These are phyloP conservation scores for Loris lydekkerianus DNA, from an alignment of 2,797 vertebrate species.

Conservation along the genomic window DNA sequence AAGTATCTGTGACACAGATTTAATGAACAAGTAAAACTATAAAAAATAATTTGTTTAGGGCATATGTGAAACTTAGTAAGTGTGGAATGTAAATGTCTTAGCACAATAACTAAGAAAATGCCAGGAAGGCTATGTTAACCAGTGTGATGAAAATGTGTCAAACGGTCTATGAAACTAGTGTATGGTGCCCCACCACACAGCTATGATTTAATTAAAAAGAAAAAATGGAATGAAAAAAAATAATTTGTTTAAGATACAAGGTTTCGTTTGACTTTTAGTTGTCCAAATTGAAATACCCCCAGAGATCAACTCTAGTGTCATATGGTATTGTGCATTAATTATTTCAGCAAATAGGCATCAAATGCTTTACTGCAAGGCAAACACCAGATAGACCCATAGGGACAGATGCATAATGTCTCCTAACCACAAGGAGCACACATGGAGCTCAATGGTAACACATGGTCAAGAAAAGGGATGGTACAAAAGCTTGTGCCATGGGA, in stretches of 20 bases:
- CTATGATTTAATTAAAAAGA: too few species aligned
- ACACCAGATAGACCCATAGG: background rate
- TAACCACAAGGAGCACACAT: background rate
- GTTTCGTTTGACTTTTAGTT: background rate
- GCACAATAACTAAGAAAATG: too few species aligned
- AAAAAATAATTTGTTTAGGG: background rate
- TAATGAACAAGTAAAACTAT: background rate
- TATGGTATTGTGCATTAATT: background rate
- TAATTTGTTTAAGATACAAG: background rate
- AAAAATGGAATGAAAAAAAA: background rate
- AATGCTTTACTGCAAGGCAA: background rate
- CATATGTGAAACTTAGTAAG: background rate
- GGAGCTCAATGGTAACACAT: background rate
- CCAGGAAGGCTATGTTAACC: too few species aligned
- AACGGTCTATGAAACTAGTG: too few species aligned
- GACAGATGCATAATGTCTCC: background rate
- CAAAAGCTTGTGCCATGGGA: rapidly evolving
- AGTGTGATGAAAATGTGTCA: too few species aligned
- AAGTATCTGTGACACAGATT: background rate
- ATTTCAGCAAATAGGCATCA: background rate
- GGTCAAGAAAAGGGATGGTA: background rate
- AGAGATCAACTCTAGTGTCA: background rate
- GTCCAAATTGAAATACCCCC: background rate
- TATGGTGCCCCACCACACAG: too few species aligned
- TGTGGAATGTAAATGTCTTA: too few species aligned